A percentile compares a stretch with the other conserved stretches of the same genome.
Evolutionary conservation across 2,888 invertebrate species (phyloP).

Genomic region (Bombylius major): DNA sequence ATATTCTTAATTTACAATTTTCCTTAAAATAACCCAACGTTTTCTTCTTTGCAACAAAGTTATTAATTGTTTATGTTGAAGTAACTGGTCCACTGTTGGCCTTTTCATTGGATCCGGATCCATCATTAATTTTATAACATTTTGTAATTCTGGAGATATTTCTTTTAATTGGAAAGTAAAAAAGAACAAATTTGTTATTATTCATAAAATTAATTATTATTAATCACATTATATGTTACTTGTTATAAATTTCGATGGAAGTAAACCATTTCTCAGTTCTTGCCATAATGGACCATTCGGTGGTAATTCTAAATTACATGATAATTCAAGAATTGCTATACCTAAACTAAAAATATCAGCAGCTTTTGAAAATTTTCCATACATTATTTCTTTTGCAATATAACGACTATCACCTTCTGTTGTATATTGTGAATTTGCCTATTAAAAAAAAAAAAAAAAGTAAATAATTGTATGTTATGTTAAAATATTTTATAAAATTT

Average conservation of each 20-base stretch:
- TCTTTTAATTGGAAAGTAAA: conserved; percentile 20
- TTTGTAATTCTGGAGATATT: conserved; percentile 40
- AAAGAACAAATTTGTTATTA: conserved; percentile 3
- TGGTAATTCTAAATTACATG: conserved; percentile 57
- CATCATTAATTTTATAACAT: conserved; percentile 45
- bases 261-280: conserved; percentile 42
- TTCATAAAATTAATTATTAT: conserved; percentile 1
- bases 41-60: conserved; percentile 24
- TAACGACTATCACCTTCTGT: conserved; percentile 67
- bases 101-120: conserved; percentile 39
- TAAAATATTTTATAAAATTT: not conserved
- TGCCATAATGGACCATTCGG: conserved; percentile 57
- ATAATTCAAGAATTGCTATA: conserved; percentile 56
- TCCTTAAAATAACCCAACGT: conserved; percentile 25
- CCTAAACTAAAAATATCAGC: conserved; percentile 67
- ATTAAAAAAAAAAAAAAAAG: conserved; percentile 13
- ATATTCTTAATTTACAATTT: conserved; percentile 21
- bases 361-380: conserved; percentile 49
- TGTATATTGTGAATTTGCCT: conserved; percentile 42
- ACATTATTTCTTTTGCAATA: conserved; percentile 57
- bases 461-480: not conserved
- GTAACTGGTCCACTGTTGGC: conserved; percentile 41
- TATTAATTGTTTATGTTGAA: conserved; percentile 32
- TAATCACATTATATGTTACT: conserved; percentile 21
- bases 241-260: conserved; percentile 39